Base-by-base conservation (phyloP, 2,888 invertebrate species). In the Terebella lapidaria region DNA sequence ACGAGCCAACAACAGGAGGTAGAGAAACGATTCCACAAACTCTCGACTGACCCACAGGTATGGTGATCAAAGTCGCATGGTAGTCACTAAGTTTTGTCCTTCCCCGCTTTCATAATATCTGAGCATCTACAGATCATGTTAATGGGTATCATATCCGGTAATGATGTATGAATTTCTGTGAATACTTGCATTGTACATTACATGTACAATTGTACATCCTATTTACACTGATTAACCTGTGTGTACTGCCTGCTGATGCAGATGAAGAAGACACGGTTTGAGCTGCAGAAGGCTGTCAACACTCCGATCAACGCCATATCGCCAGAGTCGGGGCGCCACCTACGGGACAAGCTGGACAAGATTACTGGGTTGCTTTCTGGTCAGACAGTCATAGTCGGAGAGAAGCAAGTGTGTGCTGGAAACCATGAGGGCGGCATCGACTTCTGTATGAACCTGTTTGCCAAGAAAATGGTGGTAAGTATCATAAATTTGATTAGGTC, bases 261-360 rank as follows among this genome's bases (percentile, higher is more conserved):
- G 76, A 56, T 72, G 66, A 93, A 92, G 77, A 88, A 88, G 73
- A 90, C 89, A 75, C 85, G 88, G 71, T 90, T 90, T 80, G 89
- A 90, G 66, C 73, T 81, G 3, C 78, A 90, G 77, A 92, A 91
- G 78, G 90, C 90, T 57, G 88, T 94, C 2, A 93, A 91, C 76
- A 88, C 89, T 55, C 90, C 92, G 2, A 86, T 94, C 0, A 94
- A 94, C 83, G 87, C 92, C 5, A 87, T 94, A 59, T 90, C 92
- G 2, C 87, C 88, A 1, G 86, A 87, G 1, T 91, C 86, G 72
- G 84, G 87, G 0, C 81, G 85, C 46, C 92, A 93, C 78, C 83
- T 89, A 65, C 81, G 81, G 67, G 88, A 89, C 71, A 94, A 93
- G 79, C 88, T 88, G 76, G 86, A 87, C 57, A 88, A 88, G 70